Percentiles rank a stretch among this genome's conserved stretches.
Conservation (phyloP, 2,888 invertebrate species). For the Leptura quadrifasciata region DNA sequence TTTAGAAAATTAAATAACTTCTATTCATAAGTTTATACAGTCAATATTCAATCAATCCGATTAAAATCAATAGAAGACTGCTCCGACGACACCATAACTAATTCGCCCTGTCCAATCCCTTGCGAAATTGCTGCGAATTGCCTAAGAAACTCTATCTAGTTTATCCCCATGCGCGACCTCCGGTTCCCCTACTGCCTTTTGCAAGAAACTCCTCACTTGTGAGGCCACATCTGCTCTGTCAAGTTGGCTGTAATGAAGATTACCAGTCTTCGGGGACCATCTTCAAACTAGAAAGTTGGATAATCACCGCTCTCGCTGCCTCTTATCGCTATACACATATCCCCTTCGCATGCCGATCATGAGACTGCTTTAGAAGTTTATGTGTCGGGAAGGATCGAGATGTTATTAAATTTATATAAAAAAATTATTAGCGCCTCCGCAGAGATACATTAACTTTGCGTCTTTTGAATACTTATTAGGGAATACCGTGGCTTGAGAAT, state of each 20-base stretch:
- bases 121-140: background rate
- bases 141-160: constrained; percentile 12
- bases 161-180: constrained; percentile 26
- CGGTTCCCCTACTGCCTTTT: constrained; percentile 5
- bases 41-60: background rate
- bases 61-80: constrained; percentile 1
- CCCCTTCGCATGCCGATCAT: constrained; percentile 49
- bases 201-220: constrained; percentile 36
- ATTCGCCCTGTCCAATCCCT: background rate
- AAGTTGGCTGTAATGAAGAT: constrained; percentile 63
- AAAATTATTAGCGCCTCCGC: constrained; percentile 24
- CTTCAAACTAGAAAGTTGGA: constrained; percentile 60
- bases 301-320: constrained; percentile 57
- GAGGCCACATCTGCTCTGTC: constrained; percentile 57
- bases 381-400: constrained; percentile 18
- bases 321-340: constrained; percentile 58
- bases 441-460: constrained; percentile 29
- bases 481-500: background rate
- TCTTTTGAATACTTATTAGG: constrained; percentile 29
- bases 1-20: no score
- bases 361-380: constrained; percentile 31
- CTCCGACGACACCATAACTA: background rate
- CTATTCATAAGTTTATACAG: no score
- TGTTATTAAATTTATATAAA: constrained; percentile 47
- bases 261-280: constrained; percentile 62